These are phyloP conservation scores for Tamias sibiricus DNA, from an alignment of 2,113 vertebrate species.

Conservation along the genomic window DNA sequence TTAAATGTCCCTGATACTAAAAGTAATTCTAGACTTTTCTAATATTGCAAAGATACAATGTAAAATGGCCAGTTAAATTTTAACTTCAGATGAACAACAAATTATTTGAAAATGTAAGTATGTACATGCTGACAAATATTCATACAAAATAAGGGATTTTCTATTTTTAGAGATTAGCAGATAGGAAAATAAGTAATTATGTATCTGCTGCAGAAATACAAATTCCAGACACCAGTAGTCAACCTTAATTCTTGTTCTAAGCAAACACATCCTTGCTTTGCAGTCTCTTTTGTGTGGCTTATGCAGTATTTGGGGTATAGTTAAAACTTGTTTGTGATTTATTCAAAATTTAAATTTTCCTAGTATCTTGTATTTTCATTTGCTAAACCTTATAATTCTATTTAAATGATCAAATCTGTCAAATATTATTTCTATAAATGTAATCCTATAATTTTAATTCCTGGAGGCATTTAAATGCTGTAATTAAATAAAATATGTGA, in stretches of 20 bases:
- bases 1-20: neutral
- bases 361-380: neutral
- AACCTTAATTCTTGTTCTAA: constrained; percentile 65
- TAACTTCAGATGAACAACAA: neutral
- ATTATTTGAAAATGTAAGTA: neutral
- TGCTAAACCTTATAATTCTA: neutral
- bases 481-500: constrained; percentile 54
- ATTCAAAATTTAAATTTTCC: neutral
- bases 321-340: constrained; percentile 2
- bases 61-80: neutral
- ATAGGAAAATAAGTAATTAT: constrained; percentile 69
- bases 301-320: neutral
- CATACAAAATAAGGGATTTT: constrained; percentile 68
- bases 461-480: constrained; percentile 9
- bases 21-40: constrained; percentile 43
- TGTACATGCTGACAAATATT: too few relatives aligned
- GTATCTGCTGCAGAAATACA: constrained; percentile 62
- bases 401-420: neutral
- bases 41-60: neutral
- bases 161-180: constrained; percentile 71
- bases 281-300: neutral
- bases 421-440: neutral
- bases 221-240: constrained; percentile 41
- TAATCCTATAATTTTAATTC: constrained; percentile 26
- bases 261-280: neutral